A percentile compares a stretch with the other conserved stretches of the same genome.
Evolutionary conservation across 2,797 vertebrate species (phyloP).

Genomic region (Sciaenops ocellatus): DNA sequence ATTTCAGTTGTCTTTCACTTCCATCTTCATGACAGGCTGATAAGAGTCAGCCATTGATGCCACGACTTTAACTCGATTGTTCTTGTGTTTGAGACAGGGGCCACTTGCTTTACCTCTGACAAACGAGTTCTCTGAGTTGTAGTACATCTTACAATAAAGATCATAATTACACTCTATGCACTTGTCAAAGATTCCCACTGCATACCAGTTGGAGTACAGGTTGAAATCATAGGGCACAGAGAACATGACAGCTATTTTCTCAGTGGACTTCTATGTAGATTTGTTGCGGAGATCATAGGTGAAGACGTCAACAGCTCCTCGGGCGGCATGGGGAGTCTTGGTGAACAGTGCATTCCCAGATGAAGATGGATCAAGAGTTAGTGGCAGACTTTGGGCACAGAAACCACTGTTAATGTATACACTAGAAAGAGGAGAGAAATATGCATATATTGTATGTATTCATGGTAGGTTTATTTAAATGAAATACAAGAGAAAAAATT

Average conservation of each 20-base stretch:
- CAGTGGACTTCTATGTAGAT: fast-evolving
- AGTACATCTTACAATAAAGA: conserved; percentile 14
- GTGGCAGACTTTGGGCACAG: background rate
- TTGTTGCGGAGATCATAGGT: conserved; percentile 16
- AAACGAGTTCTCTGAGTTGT: fast-evolving
- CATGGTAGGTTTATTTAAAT: too few species aligned
- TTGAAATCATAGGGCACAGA: conserved; percentile 27
- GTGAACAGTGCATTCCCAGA: background rate
- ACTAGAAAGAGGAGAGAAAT: background rate
- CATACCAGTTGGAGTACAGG: conserved; percentile 3
- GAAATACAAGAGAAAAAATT: background rate
- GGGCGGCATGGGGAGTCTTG: background rate
- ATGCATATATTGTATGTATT: background rate
- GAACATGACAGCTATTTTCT: conserved; percentile 26
- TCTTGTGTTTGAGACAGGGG: background rate
- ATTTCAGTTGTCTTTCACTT: background rate
- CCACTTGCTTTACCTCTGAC: background rate
- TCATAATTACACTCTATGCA: background rate
- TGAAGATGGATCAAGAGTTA: background rate
- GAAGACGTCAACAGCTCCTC: conserved; percentile 19
- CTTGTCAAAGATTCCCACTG: conserved; percentile 17
- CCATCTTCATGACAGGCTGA: background rate
- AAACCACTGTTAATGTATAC: background rate
- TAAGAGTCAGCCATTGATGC: background rate
- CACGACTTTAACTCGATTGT: background rate